phyloP scores from a whole-genome alignment of 2,797 vertebrate species.

The Polyboroides typus region DNA sequence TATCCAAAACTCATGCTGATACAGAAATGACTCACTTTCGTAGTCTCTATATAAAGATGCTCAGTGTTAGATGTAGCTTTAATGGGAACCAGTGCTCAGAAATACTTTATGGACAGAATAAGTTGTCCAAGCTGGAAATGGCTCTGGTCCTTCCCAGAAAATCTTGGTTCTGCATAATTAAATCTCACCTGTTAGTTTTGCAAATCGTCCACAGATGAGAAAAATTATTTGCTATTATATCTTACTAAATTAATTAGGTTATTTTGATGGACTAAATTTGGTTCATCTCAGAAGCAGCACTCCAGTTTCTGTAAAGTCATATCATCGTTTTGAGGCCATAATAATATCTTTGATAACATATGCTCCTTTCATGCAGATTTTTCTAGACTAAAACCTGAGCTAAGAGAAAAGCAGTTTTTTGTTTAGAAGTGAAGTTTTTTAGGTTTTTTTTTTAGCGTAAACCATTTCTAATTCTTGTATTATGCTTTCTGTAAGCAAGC shows the following conservation, averaged over 20 bases:
- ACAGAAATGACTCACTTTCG: background rate
- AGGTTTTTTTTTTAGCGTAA: background rate
- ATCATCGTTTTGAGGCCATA: background rate
- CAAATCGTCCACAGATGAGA: background rate
- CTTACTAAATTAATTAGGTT: conserved; percentile 17
- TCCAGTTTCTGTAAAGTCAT: background rate
- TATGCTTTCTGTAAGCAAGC: conserved; percentile 17
- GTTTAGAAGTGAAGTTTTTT: background rate
- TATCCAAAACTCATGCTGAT: background rate
- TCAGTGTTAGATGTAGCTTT: background rate
- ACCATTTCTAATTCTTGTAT: conserved; percentile 55
- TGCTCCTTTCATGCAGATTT: conserved; percentile 11
- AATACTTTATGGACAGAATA: background rate
- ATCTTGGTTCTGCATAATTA: background rate
- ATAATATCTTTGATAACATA: conserved; percentile 17
- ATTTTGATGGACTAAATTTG: conserved; percentile 23
- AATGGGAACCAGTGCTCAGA: background rate
- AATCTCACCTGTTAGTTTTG: background rate
- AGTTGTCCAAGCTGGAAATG: background rate
- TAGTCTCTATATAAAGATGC: background rate
- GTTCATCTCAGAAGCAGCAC: background rate
- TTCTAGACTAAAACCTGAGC: conserved; percentile 17
- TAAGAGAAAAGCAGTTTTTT: background rate
- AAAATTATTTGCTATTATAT: conserved; percentile 20
- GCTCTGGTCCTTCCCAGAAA: background rate